A percentile compares a stretch with the other conserved stretches of the same genome.
These are phyloP conservation scores for Speoplatyrhinus poulsoni DNA, from an alignment of 2,113 vertebrate species.

Conservation along the genomic window DNA sequence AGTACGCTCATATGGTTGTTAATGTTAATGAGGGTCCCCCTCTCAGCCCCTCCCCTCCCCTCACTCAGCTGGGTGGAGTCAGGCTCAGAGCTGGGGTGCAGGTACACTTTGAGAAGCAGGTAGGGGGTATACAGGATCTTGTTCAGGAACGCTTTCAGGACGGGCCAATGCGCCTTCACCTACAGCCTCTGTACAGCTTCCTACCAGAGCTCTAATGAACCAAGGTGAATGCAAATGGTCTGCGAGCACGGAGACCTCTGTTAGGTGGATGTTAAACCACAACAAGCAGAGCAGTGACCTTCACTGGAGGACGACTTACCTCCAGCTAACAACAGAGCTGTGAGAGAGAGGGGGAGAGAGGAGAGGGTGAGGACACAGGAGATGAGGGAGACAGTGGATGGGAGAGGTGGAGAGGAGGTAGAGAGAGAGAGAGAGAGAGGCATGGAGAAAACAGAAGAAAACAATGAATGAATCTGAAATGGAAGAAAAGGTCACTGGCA, in stretches of 20 bases:
- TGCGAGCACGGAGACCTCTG: not conserved
- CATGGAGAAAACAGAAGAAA: slow-evolving; percentile 34
- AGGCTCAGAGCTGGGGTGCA: no score
- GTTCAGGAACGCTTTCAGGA: no score
- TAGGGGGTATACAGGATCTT: no score
- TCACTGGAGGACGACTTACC: slow-evolving; percentile 61
- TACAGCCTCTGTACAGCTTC: not conserved
- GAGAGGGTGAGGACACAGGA: slow-evolving; percentile 1
- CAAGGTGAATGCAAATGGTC: not conserved
- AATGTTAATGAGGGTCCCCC: no score
- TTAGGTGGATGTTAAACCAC: not conserved
- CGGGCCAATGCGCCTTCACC: no score
- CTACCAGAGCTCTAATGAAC: not conserved
- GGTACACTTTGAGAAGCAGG: no score
- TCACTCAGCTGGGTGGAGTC: no score
- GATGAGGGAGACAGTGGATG: slow-evolving; percentile 26
- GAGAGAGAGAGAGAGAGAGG: slow-evolving; percentile 1
- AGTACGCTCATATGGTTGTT: no score
- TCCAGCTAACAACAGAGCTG: slow-evolving; percentile 68
- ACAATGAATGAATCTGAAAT: slow-evolving; percentile 30
- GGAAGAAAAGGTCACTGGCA: slow-evolving; percentile 18
- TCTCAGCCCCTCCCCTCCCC: no score
- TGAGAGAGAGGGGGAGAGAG: slow-evolving; percentile 20
- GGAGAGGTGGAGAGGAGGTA: slow-evolving; percentile 5
- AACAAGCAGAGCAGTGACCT: not conserved